Percentiles rank a stretch among this genome's conserved stretches.
phyloP scores from a whole-genome alignment of 2,888 invertebrate species.

The Eledona agricola region DNA sequence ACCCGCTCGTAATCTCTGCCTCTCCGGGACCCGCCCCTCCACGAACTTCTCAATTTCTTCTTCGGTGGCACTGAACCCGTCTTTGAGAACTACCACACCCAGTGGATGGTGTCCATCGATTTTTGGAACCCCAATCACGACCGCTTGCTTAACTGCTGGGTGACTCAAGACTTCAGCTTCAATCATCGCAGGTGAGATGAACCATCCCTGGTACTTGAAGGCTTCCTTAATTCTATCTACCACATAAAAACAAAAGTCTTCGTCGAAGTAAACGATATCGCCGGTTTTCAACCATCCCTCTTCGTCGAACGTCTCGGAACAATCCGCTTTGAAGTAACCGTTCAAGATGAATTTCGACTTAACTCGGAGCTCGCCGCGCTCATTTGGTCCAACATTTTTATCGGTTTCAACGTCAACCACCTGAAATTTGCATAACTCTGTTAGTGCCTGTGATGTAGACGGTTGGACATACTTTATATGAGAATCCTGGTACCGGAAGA shows the following conservation, averaged over 20 bases:
- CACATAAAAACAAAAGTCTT: conserved; percentile 61
- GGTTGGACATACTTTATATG: conserved; percentile 48
- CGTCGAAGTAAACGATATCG: conserved; percentile 64
- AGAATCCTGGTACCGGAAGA: conserved; percentile 45
- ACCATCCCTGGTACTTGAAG: conserved; percentile 61
- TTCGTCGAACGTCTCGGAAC: conserved; percentile 15
- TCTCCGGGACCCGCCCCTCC: conserved; percentile 44
- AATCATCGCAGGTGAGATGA: conserved; percentile 30
- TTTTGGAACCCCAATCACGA: conserved; percentile 46
- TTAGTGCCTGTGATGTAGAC: background rate
- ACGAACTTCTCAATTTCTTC: conserved; percentile 46
- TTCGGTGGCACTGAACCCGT: conserved; percentile 22
- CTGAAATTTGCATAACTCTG: conserved; percentile 1
- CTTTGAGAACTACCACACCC: conserved; percentile 39
- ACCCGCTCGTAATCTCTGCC: conserved; percentile 37
- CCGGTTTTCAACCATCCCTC: conserved; percentile 20
- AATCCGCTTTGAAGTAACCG: conserved; percentile 14
- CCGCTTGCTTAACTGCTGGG: conserved; percentile 47
- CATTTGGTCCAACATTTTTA: conserved; percentile 10
- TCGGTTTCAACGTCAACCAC: conserved; percentile 11
- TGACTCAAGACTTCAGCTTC: conserved; percentile 47
- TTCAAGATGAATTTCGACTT: conserved; percentile 20
- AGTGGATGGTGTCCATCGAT: conserved; percentile 46
- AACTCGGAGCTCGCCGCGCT: conserved; percentile 16
- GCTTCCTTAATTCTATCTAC: conserved; percentile 64